phyloP scores from a whole-genome alignment of 2,113 vertebrate species.

The Eubucco bourcierii region DNA sequence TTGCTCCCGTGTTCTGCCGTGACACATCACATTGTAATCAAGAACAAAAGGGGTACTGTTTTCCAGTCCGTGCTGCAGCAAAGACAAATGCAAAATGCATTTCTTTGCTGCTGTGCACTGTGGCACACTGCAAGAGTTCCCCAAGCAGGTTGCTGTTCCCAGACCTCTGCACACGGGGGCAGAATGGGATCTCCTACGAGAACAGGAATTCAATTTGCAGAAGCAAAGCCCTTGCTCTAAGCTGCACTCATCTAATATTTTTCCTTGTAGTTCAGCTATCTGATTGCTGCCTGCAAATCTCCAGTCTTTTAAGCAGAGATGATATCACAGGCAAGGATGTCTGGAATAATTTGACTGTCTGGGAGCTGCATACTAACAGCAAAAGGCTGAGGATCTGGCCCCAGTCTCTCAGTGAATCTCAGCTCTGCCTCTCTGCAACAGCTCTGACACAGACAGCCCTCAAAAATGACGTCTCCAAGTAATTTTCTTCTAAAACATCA shows the following conservation, averaged over 20 bases:
- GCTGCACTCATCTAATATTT: not conserved
- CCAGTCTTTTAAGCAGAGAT: slow-evolving; percentile 21
- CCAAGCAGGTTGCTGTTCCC: slow-evolving; percentile 18
- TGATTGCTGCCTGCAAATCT: slow-evolving; percentile 47
- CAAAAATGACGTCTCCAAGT: not conserved
- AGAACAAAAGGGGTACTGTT: not conserved
- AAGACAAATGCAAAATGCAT: rapidly evolving
- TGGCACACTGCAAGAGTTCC: not conserved
- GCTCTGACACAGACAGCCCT: not conserved
- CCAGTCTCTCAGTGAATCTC: not conserved
- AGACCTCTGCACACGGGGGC: slow-evolving; percentile 50
- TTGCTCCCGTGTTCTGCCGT: not conserved
- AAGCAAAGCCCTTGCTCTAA: slow-evolving; percentile 16
- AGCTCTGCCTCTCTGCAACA: not conserved
- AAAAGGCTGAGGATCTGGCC: not conserved
- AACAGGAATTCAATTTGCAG: not conserved
- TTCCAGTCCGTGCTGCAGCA: not conserved
- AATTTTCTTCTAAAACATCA: not conserved
- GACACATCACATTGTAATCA: not conserved
- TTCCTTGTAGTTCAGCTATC: slow-evolving; percentile 22
- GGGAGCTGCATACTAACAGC: not conserved
- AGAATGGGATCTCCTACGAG: slow-evolving; percentile 53
- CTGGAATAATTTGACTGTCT: slow-evolving; percentile 46
- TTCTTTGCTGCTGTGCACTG: rapidly evolving
- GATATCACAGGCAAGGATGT: slow-evolving; percentile 22